phyloP scores from a whole-genome alignment of 1,140 invertebrate genomes.

The Micrasema longulum region DNA sequence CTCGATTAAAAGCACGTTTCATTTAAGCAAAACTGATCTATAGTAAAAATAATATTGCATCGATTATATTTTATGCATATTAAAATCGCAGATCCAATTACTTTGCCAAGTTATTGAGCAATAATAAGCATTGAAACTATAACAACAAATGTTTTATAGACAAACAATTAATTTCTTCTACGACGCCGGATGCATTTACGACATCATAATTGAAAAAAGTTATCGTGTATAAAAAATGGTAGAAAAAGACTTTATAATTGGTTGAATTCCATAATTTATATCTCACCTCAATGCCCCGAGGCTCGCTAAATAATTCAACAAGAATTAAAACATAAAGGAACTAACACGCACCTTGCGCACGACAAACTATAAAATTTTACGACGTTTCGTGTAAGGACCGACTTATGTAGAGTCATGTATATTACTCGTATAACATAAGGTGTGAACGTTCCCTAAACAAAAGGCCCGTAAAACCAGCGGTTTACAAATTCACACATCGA shows the following conservation, averaged over 20 bases:
- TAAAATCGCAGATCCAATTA: no score
- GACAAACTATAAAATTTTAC: constrained; percentile 54
- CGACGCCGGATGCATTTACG: constrained; percentile 48
- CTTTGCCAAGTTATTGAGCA: neutral
- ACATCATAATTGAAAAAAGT: constrained; percentile 53
- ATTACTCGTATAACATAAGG: neutral
- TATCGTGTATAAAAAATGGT: constrained; percentile 41
- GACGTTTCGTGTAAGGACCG: constrained; percentile 44
- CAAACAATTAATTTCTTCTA: neutral
- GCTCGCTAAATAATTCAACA: constrained; percentile 44
- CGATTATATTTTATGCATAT: no score
- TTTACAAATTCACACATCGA: no score
- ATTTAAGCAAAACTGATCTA: no score
- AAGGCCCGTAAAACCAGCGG: no score
- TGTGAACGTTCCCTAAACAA: constrained; percentile 5
- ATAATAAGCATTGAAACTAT: constrained; percentile 2
- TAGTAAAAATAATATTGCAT: no score
- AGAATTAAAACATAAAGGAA: constrained; percentile 53
- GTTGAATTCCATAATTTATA: constrained; percentile 47
- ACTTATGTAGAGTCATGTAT: constrained; percentile 6
- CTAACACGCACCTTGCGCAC: constrained; percentile 51
- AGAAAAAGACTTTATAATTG: constrained; percentile 45
- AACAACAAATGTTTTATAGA: constrained; percentile 3
- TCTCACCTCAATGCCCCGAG: constrained; percentile 19
- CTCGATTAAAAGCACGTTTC: no score